These are phyloP conservation scores for Vulpes vulpes DNA, from an alignment of 2,113 vertebrate species.

Conservation along the genomic window DNA sequence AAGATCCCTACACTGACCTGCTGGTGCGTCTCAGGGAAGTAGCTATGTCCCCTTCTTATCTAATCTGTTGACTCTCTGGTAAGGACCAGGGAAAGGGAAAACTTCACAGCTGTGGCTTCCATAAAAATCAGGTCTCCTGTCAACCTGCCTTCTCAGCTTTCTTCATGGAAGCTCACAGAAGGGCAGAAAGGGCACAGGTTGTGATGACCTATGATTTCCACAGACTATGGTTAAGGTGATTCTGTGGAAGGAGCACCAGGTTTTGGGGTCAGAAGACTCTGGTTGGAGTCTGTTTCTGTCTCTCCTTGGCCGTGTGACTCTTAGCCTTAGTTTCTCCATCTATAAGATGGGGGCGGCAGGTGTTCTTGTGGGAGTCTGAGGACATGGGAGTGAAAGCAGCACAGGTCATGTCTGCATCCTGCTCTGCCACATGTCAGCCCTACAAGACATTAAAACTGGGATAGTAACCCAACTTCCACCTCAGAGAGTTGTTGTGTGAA, in stretches of 20 bases:
- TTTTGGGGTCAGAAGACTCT: background rate
- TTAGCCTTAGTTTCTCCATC: background rate
- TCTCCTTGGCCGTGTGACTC: background rate
- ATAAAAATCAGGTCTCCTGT: background rate
- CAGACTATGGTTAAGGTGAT: background rate
- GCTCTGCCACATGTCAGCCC: background rate
- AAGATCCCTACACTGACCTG: background rate
- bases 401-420: background rate
- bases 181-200: background rate
- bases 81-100: background rate
- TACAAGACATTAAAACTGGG: background rate
- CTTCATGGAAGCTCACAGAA: background rate
- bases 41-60: background rate
- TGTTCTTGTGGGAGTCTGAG: background rate
- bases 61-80: background rate
- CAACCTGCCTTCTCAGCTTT: background rate
- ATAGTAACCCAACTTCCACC: background rate
- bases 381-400: background rate
- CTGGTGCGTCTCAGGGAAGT: background rate
- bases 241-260: background rate
- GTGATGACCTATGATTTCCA: background rate
- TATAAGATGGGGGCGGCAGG: background rate
- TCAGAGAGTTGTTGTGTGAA: background rate
- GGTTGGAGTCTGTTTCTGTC: background rate
- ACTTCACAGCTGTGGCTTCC: background rate